phyloP scores from a whole-genome alignment of 1,140 invertebrate genomes.

The Grapholita molesta region DNA sequence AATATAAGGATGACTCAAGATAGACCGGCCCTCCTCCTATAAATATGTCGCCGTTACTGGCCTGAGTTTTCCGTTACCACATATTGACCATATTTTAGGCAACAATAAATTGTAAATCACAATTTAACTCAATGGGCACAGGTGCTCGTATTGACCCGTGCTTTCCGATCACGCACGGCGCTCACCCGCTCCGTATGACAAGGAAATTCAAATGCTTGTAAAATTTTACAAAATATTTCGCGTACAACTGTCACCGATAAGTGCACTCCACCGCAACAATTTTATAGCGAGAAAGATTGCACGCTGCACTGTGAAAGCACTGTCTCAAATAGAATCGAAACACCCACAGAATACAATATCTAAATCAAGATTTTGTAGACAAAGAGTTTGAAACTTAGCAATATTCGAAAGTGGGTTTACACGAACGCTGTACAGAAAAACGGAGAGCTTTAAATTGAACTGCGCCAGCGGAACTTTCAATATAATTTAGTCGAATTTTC shows the following conservation, averaged over 20 bases:
- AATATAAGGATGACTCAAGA: no score
- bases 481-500: constrained; percentile 26
- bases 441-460: constrained; percentile 16
- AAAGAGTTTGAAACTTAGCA: constrained; percentile 10
- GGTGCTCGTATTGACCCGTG: neutral
- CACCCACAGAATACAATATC: constrained; percentile 8
- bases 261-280: constrained; percentile 18
- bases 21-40: no score
- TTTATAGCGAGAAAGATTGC: neutral
- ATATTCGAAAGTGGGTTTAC: constrained; percentile 10
- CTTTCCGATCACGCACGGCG: constrained; percentile 25
- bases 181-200: constrained; percentile 27
- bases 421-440: neutral
- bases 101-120: neutral
- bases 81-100: no score
- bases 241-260: constrained; percentile 38
- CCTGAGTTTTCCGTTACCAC: no score
- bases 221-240: constrained; percentile 45
- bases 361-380: constrained; percentile 6
- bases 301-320: neutral
- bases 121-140: neutral
- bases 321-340: constrained; percentile 12
- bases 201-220: constrained; percentile 46
- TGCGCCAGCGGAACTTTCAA: constrained; percentile 21
- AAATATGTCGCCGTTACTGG: no score